Evolutionary conservation across 2,888 invertebrate species (phyloP).

Genomic region (Hydraecia micacea): DNA sequence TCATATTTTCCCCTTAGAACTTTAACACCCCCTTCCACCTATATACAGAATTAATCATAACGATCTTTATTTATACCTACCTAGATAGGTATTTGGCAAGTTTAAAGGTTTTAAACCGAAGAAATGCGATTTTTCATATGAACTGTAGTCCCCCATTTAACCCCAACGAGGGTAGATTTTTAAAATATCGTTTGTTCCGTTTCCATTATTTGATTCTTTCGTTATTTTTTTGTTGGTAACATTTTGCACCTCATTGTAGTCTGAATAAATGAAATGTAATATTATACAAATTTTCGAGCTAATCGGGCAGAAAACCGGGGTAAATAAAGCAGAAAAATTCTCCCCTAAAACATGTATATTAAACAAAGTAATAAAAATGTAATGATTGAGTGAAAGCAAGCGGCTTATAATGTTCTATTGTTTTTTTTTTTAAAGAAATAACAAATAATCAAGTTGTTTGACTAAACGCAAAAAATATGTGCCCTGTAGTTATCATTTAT

Average conservation of each 20-base stretch:
- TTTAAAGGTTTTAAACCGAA: neutral
- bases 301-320: neutral
- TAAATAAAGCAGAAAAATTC: neutral
- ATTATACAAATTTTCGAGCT: neutral
- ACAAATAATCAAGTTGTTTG: neutral
- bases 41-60: neutral
- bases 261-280: neutral
- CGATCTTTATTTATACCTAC: neutral
- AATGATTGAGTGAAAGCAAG: neutral
- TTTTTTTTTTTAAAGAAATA: conserved; percentile 1
- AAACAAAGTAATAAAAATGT: neutral
- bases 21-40: neutral
- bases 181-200: neutral
- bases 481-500: conserved; percentile 23
- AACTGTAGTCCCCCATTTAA: neutral
- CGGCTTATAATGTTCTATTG: neutral
- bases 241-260: neutral
- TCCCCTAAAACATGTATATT: neutral
- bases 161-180: neutral
- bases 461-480: conserved; percentile 14
- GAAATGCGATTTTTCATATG: neutral
- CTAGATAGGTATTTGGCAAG: neutral
- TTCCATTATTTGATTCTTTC: neutral
- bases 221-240: neutral
- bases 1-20: neutral